A percentile compares a stretch with the other conserved stretches of the same genome.
phyloP scores from a whole-genome alignment of 2,113 vertebrate species.

The Galbula dea region DNA sequence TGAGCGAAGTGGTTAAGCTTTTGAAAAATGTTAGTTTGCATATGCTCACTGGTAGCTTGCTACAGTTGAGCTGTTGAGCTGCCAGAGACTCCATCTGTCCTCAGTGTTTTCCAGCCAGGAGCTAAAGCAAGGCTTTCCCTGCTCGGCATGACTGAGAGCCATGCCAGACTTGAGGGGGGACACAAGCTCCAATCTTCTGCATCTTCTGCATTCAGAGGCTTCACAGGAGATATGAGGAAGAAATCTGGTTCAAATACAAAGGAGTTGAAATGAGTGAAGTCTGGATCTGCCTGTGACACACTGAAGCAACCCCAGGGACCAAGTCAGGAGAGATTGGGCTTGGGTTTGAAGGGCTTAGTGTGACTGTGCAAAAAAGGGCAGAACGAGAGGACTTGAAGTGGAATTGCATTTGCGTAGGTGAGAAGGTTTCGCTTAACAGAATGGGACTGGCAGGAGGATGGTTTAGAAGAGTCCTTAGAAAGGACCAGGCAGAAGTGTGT shows the following conservation, averaged over 20 bases:
- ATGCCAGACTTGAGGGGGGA: neutral
- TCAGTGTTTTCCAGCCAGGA: neutral
- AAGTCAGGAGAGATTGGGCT: neutral
- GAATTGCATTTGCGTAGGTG: neutral
- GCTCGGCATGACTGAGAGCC: neutral
- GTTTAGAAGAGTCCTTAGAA: neutral
- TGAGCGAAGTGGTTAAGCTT: neutral
- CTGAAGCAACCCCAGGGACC: neutral
- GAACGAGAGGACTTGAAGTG: neutral
- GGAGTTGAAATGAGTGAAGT: neutral
- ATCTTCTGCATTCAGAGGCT: rapidly evolving
- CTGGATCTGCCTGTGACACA: neutral
- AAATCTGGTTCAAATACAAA: neutral
- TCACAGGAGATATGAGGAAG: neutral
- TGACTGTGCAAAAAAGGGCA: neutral
- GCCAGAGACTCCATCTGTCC: slow-evolving; percentile 48
- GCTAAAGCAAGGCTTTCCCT: neutral
- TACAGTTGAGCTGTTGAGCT: slow-evolving; percentile 15
- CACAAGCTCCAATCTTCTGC: rapidly evolving
- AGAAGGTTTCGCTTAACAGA: neutral
- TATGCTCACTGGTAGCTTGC: neutral
- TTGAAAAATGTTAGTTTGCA: neutral
- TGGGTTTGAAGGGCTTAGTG: neutral
- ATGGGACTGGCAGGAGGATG: neutral
- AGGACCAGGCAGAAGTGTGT: neutral